Evolutionary conservation across 2,888 invertebrate species (phyloP), one percentile per base, ranked within the genome.

Genomic region (Eupelmus urozonus): DNA sequence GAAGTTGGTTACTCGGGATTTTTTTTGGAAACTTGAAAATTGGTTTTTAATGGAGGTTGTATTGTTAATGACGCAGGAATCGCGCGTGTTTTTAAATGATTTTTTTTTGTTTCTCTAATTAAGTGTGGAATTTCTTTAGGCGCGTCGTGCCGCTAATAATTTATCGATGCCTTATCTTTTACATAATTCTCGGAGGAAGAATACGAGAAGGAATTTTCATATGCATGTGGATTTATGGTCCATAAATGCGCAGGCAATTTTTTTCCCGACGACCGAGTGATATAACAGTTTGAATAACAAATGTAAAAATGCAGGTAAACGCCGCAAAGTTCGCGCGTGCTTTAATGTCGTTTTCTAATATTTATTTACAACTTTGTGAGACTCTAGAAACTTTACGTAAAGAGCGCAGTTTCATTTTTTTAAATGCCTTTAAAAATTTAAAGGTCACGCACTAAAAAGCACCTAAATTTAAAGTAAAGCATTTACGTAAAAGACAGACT

Each of bases 301-400:
- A 34, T 16, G 62, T 62, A 18, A 34, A 34, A 34, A 34, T n/a
- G n/a, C n/a, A n/a, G n/a, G n/a, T 29, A 63, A 62, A 49, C 16
- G n/a, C 18, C 18, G 45, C 49, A n/a, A 65, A 75, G 74, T 67
- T 78, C 57, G 45, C n/a, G 20, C 18, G 20, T 34, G 34, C 34
- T 34, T 34, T 34, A 34, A 34, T 34, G n/a, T n/a, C n/a, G n/a
- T n/a, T n/a, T n/a, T n/a, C n/a, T n/a, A n/a, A n/a, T n/a, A n/a
- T n/a, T n/a, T n/a, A n/a, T n/a, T n/a, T n/a, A n/a, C n/a, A n/a
- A n/a, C n/a, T n/a, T n/a, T n/a, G n/a, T n/a, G n/a, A n/a, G n/a
- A n/a, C n/a, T n/a, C n/a, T n/a, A n/a, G n/a, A n/a, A n/a, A n/a
- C n/a, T n/a, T n/a, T n/a, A n/a, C n/a, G n/a, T n/a, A n/a, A n/a